Evolutionary conservation across 2,888 invertebrate genomes (phyloP), one percentile per base, ranked within the genome.

Genomic region (Chrysolina americana): DNA sequence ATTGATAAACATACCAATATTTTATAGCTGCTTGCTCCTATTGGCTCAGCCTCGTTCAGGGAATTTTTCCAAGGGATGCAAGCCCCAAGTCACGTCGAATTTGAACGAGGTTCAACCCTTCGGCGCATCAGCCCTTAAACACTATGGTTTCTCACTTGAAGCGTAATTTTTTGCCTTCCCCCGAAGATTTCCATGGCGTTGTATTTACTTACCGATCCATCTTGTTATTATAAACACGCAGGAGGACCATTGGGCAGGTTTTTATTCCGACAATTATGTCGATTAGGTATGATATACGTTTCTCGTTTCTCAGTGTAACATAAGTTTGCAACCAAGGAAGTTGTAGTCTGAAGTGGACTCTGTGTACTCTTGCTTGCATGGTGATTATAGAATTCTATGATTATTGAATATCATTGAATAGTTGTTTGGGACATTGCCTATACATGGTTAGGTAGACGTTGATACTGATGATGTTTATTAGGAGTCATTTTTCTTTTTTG

Each of bases 111-210:
- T n/a, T 50, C 3, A 9, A 50, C 1, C 28, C 59, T 28, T 28
- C 23, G n/a, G 36, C 36, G 59, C 70, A 75, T 74, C 74, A 68
- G 41, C 72, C 73, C 76, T 78, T 75, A 78, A 74, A 79, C 76
- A 73, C 76, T 78, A 71, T 77, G 74, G 73, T 78, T 77, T 79
- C 76, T 78, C 75, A 77, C 76, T 84, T 85, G 85, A 88, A 87
- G 88, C 87, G 87, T 88, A 87, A 84, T 86, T 85, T 87, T 84
- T 86, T 87, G 88, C 87, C 86, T 87, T 87, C 87, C 87, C 87
- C 87, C 86, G 81, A 85, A 82, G 80, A 81, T 79, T 80, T 78
- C 79, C 76, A 80, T 81, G 78, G 79, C 78, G 71, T 75, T 72
- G 76, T 77, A 78, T 75, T 77, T 77, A 76, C 76, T 75, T 66